Base-by-base conservation (phyloP, 2,797 vertebrate genomes). In the Rachycentron canadum region DNA sequence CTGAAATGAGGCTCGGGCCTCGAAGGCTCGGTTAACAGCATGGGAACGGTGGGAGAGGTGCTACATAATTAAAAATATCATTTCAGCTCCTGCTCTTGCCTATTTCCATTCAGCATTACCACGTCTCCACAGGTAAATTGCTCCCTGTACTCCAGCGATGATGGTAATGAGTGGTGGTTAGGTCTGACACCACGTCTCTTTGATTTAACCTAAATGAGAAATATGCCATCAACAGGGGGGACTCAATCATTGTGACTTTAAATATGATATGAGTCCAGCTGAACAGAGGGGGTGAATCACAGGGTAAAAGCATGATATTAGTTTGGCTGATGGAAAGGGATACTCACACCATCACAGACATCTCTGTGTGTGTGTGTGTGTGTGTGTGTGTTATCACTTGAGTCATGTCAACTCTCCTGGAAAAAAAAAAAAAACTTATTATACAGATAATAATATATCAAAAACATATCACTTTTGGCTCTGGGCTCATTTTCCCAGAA, bases 171-270 rank as follows among this genome's bases (percentile, higher is more conserved):
- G 90, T 63, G 56, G 73, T 75, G 87, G 91, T 93, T 92, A 92
- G 91, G 89, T 79, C 82, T 83, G 79, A 85, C 86, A 91, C 89
- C 94, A 94, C 87, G 88, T 90, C 92, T 90, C 79, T 79, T 89
- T 94, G 89, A 94, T 95, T 95, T 91, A 88, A 87, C 87, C 77
- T 79, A 92, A 94, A 94, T 94, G 94, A 94, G 90, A 94, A 94
- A 93, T 90, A 91, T 94, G 92, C 91, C 89, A 87, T 88, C 88
- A 82, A 74, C 64, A 38, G 85, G 71, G 78, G 71, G 81, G 82
- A 79, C 85, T 91, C 91, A 92, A 92, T 94, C 90, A 92, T 80
- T 67, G 59, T 14, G 78, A 83, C 82, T 91, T 88, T 88, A 92
- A 90, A 91, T 91, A 89, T 90, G 90, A 91, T 89, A 88, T 69